Percentiles rank a stretch among this genome's conserved stretches.
Evolutionary conservation across 2,888 invertebrate species (phyloP).

Genomic region (Drosophila prostipennis): DNA sequence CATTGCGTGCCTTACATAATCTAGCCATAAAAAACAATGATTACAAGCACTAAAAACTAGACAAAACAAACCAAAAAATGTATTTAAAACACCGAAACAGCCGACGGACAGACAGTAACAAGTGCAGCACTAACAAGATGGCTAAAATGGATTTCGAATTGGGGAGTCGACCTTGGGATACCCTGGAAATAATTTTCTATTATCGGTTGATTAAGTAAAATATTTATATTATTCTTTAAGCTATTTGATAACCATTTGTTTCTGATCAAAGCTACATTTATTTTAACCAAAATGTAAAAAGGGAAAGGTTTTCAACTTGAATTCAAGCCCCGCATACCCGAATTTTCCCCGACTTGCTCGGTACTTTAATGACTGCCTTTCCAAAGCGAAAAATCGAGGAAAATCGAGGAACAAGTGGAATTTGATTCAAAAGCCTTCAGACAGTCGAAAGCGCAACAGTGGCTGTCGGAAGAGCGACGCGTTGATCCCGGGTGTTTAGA

Average conservation of each 20-base stretch:
- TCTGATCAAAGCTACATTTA: too few species aligned
- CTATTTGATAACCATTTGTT: too few species aligned
- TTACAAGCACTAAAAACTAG: constrained; percentile 31
- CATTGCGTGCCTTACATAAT: constrained; percentile 71
- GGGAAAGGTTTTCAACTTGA: too few species aligned
- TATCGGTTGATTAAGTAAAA: too few species aligned
- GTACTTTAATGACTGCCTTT: constrained; percentile 36
- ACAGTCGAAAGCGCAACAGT: constrained; percentile 55
- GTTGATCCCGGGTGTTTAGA: constrained; percentile 21
- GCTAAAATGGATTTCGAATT: background rate
- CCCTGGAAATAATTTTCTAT: background rate
- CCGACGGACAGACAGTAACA: constrained; percentile 38
- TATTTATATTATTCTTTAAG: too few species aligned
- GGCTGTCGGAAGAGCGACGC: constrained; percentile 22
- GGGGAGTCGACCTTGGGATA: constrained; percentile 6
- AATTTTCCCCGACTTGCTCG: background rate
- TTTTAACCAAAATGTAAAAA: too few species aligned
- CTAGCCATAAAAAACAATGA: constrained; percentile 38
- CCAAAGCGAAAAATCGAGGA: constrained; percentile 23
- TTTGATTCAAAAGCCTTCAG: constrained; percentile 55
- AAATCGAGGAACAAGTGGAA: constrained; percentile 45
- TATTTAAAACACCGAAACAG: constrained; percentile 36
- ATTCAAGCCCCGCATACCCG: background rate
- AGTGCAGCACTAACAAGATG: constrained; percentile 42
- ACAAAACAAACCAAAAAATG: constrained; percentile 37